Evolutionary conservation across 2,113 vertebrate genomes (phyloP).

Genomic region (Cyanistes caeruleus): DNA sequence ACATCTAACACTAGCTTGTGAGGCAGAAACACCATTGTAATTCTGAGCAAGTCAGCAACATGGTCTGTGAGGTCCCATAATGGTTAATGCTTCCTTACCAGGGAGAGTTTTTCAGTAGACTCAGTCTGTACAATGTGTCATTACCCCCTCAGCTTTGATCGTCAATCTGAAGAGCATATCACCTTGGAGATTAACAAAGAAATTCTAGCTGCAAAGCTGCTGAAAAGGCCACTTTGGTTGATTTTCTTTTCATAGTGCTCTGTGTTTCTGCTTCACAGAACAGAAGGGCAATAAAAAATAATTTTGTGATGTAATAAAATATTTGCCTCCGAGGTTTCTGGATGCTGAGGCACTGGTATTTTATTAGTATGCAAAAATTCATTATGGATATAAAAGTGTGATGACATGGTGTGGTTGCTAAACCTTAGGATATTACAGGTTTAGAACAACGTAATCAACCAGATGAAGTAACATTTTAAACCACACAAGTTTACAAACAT

Average conservation of each 20-base stretch:
- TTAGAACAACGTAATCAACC: not conserved
- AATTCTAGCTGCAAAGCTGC: slow-evolving; percentile 19
- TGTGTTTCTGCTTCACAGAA: slow-evolving; percentile 49
- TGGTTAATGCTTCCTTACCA: not conserved
- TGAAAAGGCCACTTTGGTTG: slow-evolving; percentile 33
- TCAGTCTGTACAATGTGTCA: not conserved
- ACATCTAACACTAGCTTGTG: not conserved
- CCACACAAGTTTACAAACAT: not conserved
- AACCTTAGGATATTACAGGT: slow-evolving; percentile 6
- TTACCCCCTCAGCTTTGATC: slow-evolving; percentile 13
- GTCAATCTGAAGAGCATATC: slow-evolving; percentile 18
- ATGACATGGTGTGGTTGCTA: slow-evolving; percentile 6
- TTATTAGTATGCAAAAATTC: slow-evolving; percentile 37
- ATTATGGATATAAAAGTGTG: slow-evolving; percentile 49
- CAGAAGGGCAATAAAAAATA: slow-evolving; percentile 61
- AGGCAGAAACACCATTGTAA: not conserved
- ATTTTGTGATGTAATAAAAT: slow-evolving; percentile 52
- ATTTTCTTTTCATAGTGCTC: slow-evolving; percentile 31
- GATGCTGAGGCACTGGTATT: slow-evolving; percentile 35
- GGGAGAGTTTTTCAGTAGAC: not conserved
- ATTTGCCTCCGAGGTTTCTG: slow-evolving; percentile 27
- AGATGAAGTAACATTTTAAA: slow-evolving; percentile 35
- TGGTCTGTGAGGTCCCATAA: not conserved
- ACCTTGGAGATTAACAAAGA: slow-evolving; percentile 35
- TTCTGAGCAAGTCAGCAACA: not conserved